Percentiles rank a stretch among this genome's conserved stretches.
These are phyloP conservation scores for Zaprionus inermis DNA, from an alignment of 1,140 invertebrate genomes.

Conservation along the genomic window DNA sequence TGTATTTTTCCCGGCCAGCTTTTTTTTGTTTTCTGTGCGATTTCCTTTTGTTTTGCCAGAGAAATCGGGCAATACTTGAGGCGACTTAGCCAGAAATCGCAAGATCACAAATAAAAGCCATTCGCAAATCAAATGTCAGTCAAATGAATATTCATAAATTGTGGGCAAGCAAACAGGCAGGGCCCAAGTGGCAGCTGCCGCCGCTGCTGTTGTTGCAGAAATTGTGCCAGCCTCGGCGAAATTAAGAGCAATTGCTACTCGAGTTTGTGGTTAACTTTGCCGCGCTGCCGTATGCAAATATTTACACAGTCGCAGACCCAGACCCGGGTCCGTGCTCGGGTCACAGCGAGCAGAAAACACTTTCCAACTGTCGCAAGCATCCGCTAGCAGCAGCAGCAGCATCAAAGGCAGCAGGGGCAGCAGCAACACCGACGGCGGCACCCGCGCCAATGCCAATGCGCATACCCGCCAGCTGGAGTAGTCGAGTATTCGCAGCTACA, in stretches of 20 bases:
- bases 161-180: conserved; percentile 12
- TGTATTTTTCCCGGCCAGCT: neutral
- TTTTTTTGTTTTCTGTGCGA: neutral
- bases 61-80: conserved; percentile 20
- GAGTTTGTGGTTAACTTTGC: conserved; percentile 54
- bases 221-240: conserved; percentile 66
- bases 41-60: conserved; percentile 6
- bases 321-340: conserved; percentile 6
- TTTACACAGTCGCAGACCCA: conserved; percentile 53
- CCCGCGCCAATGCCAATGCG: conserved; percentile 63
- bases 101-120: neutral
- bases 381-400: conserved; percentile 60
- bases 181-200: neutral
- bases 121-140: conserved; percentile 25
- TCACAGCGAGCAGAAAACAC: conserved; percentile 53
- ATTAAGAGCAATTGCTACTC: conserved; percentile 82
- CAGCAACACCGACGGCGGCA: conserved; percentile 37
- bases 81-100: neutral
- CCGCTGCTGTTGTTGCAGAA: conserved; percentile 41
- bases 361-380: conserved; percentile 78
- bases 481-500: conserved; percentile 16
- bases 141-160: conserved; percentile 47
- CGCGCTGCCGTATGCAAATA: conserved; percentile 57
- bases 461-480: conserved; percentile 47
- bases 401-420: conserved; percentile 49